phyloP scores from a whole-genome alignment of 2,888 invertebrate species.

The Hydraecia micacea region DNA sequence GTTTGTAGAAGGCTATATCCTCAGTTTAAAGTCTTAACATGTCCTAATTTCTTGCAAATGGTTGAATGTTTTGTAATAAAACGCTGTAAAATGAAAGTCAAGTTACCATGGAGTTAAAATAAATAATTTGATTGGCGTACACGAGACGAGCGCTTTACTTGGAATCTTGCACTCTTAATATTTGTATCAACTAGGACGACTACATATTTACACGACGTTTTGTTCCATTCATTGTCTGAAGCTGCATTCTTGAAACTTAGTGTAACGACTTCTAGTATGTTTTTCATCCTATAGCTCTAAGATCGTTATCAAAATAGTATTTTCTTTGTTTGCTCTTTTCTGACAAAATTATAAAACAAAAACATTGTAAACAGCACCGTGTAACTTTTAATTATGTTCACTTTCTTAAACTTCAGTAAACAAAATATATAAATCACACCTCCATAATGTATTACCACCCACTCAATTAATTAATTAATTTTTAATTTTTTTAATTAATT shows the following conservation, averaged over 20 bases:
- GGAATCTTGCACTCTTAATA: constrained; percentile 7
- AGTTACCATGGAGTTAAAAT: background rate
- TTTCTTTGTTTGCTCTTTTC: constrained; percentile 11
- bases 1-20: background rate
- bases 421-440: constrained; percentile 5
- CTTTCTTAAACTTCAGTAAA: background rate
- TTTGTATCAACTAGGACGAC: background rate
- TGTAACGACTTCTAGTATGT: background rate
- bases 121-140: background rate
- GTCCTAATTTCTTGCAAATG: background rate
- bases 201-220: constrained; percentile 23
- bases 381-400: background rate
- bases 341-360: background rate
- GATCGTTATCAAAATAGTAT: background rate
- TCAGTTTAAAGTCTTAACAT: background rate
- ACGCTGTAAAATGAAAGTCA: background rate
- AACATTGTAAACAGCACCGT: background rate
- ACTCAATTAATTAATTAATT: no score
- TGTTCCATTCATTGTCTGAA: constrained; percentile 18
- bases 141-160: background rate
- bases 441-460: background rate
- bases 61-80: background rate
- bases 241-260: constrained; percentile 3
- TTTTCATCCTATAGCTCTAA: background rate
- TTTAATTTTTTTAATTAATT: no score